phyloP scores from a whole-genome alignment of 1,140 invertebrate genomes.

The Drosophila nebulosa region DNA sequence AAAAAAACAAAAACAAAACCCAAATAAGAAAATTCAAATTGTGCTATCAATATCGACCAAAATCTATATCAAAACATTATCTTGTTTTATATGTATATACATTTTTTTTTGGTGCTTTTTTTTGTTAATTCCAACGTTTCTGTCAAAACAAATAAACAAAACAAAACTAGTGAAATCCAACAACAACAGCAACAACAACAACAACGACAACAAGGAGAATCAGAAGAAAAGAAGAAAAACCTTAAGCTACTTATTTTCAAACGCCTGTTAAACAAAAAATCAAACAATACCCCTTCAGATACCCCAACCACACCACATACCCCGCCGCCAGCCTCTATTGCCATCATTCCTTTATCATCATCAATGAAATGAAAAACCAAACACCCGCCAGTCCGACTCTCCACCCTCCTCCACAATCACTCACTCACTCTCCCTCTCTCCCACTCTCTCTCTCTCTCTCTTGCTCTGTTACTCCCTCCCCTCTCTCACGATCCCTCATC shows the following conservation, averaged over 20 bases:
- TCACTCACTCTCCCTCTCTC: neutral
- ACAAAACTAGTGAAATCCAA: neutral
- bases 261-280: conserved; percentile 34
- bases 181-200: neutral
- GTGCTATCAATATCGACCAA: neutral
- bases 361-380: conserved; percentile 31
- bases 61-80: conserved; percentile 1
- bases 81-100: neutral
- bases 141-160: conserved; percentile 30
- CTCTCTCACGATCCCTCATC: neutral
- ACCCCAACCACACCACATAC: neutral
- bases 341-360: conserved; percentile 19
- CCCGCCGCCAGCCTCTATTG: neutral
- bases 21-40: neutral
- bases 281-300: conserved; percentile 7
- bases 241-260: conserved; percentile 63
- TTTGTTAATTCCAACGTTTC: neutral
- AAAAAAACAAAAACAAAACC: neutral
- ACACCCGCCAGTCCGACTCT: neutral
- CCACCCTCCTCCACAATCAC: neutral
- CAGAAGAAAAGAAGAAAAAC: conserved; percentile 25
- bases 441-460: neutral
- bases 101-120: conserved; percentile 11
- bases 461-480: too few relatives aligned
- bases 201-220: conserved; percentile 13